A percentile compares a stretch with the other conserved stretches of the same genome.
Evolutionary conservation across 2,113 vertebrate genomes (phyloP).

Genomic region (Nibea albiflora): DNA sequence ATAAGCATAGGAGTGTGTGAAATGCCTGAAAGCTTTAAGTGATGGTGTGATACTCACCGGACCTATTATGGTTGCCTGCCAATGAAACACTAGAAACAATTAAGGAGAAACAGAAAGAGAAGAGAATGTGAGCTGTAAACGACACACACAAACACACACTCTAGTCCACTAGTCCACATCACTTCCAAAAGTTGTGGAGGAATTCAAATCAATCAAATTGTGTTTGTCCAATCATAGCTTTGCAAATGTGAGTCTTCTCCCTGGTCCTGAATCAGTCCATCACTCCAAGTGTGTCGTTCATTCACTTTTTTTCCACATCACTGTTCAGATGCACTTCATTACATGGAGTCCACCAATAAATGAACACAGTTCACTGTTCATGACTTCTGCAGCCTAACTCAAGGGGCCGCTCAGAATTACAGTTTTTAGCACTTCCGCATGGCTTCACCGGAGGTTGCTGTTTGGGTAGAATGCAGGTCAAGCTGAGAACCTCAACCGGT

Average conservation of each 20-base stretch:
- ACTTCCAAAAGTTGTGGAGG: background rate
- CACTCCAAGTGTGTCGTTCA: no score
- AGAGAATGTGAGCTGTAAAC: constrained; percentile 8
- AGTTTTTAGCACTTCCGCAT: no score
- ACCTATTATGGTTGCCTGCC: constrained; percentile 86
- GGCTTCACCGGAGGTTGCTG: no score
- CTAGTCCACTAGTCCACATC: background rate
- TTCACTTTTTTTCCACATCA: background rate
- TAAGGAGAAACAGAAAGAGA: constrained; percentile 27
- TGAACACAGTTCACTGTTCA: background rate
- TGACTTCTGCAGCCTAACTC: no score
- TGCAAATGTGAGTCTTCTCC: background rate
- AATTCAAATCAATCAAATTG: background rate
- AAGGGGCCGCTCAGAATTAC: no score
- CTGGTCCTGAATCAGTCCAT: background rate
- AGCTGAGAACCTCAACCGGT: no score
- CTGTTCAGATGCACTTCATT: background rate
- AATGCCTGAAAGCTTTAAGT: constrained; percentile 7
- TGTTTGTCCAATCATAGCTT: background rate
- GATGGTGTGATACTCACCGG: constrained; percentile 62
- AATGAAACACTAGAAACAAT: constrained; percentile 63
- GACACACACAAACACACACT: background rate
- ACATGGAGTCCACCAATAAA: background rate
- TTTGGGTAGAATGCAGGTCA: no score
- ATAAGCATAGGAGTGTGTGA: background rate